phyloP scores from a whole-genome alignment of 2,888 invertebrate species.

The Leptopilina drosophilae region DNA sequence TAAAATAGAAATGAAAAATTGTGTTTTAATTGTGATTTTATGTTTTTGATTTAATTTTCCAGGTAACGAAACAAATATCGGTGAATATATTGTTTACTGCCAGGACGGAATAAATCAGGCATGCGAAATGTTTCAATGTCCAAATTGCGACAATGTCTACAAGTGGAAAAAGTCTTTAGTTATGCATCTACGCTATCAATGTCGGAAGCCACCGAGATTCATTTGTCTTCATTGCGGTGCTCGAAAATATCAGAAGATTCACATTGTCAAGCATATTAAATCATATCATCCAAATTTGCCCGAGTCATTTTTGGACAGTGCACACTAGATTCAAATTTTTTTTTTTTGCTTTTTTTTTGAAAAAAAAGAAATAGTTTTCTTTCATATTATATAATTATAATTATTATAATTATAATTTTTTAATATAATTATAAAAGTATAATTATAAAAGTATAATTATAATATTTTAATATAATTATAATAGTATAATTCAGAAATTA shows the following conservation, averaged over 20 bases:
- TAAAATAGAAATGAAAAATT: not conserved
- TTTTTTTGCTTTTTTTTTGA: no score
- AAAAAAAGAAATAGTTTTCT: no score
- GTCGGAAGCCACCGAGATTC: slow-evolving; percentile 18
- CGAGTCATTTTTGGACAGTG: slow-evolving; percentile 31
- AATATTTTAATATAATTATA: no score
- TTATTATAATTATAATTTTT: no score
- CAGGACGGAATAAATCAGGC: not conserved
- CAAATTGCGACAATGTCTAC: slow-evolving; percentile 63
- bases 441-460: no score
- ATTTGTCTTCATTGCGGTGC: slow-evolving; percentile 33
- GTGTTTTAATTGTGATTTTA: slow-evolving; percentile 24
- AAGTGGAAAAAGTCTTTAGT: slow-evolving; percentile 35
- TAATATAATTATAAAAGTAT: no score
- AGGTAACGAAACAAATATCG: slow-evolving; percentile 11
- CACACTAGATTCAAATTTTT: not conserved
- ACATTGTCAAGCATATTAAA: slow-evolving; percentile 21
- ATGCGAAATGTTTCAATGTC: slow-evolving; percentile 63
- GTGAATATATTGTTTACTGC: slow-evolving; percentile 20
- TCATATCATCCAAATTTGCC: slow-evolving; percentile 31
- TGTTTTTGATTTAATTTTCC: slow-evolving; percentile 15
- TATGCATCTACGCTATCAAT: slow-evolving; percentile 33
- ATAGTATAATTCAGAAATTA: no score
- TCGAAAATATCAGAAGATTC: slow-evolving; percentile 35
- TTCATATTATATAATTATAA: no score